These are phyloP conservation scores for Rhyzopertha dominica DNA, from an alignment of 1,140 invertebrate species.

Conservation along the genomic window DNA sequence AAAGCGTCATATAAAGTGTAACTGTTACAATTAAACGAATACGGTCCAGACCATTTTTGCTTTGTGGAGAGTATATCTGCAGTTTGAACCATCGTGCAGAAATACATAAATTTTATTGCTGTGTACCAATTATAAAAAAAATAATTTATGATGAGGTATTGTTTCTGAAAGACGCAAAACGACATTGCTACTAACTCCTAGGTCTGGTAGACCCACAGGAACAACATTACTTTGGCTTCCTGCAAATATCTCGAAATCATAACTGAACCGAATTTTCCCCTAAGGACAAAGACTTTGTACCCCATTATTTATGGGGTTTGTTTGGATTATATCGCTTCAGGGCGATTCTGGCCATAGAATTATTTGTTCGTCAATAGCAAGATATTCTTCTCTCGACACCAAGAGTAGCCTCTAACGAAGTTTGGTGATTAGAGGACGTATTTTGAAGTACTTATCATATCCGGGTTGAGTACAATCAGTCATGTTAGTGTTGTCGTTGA, in stretches of 20 bases:
- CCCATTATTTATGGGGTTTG: constrained; percentile 47
- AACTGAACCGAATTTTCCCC: constrained; percentile 37
- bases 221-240: constrained; percentile 25
- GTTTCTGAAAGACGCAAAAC: constrained; percentile 36
- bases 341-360: constrained; percentile 39
- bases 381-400: constrained; percentile 34
- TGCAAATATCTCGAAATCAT: constrained; percentile 44
- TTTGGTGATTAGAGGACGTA: constrained; percentile 26
- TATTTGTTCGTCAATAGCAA: constrained; percentile 42
- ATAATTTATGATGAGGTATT: constrained; percentile 40
- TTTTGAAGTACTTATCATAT: constrained; percentile 28
- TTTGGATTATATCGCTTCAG: constrained; percentile 46
- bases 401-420: constrained; percentile 27
- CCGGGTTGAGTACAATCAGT: constrained; percentile 5
- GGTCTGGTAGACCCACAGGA: constrained; percentile 32
- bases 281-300: constrained; percentile 43
- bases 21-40: too few species aligned
- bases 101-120: too few species aligned
- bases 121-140: constrained; percentile 43
- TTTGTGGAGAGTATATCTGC: too few species aligned
- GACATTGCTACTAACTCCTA: constrained; percentile 39
- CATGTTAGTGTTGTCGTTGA: constrained; percentile 28
- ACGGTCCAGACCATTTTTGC: too few species aligned
- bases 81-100: too few species aligned
- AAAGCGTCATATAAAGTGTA: too few species aligned